A percentile compares a stretch with the other conserved stretches of the same genome.
These are phyloP conservation scores for Chrosomus eos DNA, from an alignment of 2,797 vertebrate species.

Conservation along the genomic window DNA sequence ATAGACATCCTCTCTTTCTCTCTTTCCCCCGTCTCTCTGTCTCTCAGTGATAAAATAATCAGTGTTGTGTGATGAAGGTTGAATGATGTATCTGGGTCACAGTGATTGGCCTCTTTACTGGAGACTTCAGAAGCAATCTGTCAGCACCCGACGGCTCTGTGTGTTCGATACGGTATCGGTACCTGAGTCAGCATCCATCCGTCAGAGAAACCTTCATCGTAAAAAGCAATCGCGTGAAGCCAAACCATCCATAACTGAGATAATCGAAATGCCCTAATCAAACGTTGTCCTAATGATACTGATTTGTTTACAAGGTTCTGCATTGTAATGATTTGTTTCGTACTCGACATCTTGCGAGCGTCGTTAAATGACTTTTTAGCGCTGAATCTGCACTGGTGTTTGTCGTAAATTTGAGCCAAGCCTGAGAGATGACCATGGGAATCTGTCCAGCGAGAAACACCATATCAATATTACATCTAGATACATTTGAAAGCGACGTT, in stretches of 20 bases:
- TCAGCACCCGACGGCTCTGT: constrained; percentile 36
- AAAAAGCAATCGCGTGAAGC: not conserved
- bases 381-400: not conserved
- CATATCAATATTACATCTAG: too few relatives aligned
- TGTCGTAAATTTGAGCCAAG: not conserved
- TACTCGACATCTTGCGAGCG: not conserved
- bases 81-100: constrained; percentile 61
- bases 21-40: constrained; percentile 11
- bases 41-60: constrained; percentile 50
- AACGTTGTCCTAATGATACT: not conserved
- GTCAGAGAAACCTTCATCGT: not conserved
- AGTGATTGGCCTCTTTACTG: constrained; percentile 60
- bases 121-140: constrained; percentile 51
- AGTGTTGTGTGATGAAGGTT: constrained; percentile 51
- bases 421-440: not conserved
- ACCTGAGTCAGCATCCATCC: constrained; percentile 36
- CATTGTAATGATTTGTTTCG: not conserved
- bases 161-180: constrained; percentile 9
- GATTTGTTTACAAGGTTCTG: not conserved
- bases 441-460: not conserved
- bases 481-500: too few relatives aligned
- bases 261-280: constrained; percentile 15
- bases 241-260: not conserved
- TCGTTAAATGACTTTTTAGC: not conserved
- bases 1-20: constrained; percentile 27